These are phyloP conservation scores for Columba guinea DNA, from an alignment of 2,797 vertebrate genomes.

Conservation along the genomic window DNA sequence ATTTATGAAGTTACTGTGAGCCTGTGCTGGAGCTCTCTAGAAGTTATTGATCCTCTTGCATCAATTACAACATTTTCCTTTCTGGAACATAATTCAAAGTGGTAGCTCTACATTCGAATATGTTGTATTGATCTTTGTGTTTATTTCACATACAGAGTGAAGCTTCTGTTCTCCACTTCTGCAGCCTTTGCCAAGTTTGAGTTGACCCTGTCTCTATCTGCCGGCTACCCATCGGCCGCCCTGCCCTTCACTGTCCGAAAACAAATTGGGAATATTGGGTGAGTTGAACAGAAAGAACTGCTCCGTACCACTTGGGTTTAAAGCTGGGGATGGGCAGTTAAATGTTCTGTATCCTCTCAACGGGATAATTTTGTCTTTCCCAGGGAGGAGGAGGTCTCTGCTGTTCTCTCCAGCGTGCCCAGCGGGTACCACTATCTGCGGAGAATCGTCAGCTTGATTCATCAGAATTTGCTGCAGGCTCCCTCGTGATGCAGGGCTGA, in stretches of 20 bases:
- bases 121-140: neutral
- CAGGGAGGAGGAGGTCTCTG: slow-evolving; percentile 72
- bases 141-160: slow-evolving; percentile 66
- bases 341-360: rapidly evolving
- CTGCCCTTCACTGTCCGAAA: slow-evolving; percentile 69
- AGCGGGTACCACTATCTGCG: slow-evolving; percentile 72
- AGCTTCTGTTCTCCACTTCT: slow-evolving; percentile 75
- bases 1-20: neutral
- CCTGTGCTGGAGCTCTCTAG: neutral
- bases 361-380: slow-evolving; percentile 34
- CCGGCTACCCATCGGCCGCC: slow-evolving; percentile 67
- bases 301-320: rapidly evolving
- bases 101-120: too few species aligned
- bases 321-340: neutral
- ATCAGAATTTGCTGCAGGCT: slow-evolving; percentile 62
- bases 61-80: neutral
- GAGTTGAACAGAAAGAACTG: slow-evolving; percentile 33
- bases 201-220: slow-evolving; percentile 68
- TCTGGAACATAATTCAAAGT: neutral
- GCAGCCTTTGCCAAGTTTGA: slow-evolving; percentile 77
- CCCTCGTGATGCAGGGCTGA: neutral
- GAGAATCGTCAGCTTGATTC: slow-evolving; percentile 70
- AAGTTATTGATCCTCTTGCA: neutral
- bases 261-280: slow-evolving; percentile 71
- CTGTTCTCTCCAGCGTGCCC: slow-evolving; percentile 68